Base-by-base conservation (phyloP, 2,888 invertebrate genomes). In the Aphodius sticticus region DNA sequence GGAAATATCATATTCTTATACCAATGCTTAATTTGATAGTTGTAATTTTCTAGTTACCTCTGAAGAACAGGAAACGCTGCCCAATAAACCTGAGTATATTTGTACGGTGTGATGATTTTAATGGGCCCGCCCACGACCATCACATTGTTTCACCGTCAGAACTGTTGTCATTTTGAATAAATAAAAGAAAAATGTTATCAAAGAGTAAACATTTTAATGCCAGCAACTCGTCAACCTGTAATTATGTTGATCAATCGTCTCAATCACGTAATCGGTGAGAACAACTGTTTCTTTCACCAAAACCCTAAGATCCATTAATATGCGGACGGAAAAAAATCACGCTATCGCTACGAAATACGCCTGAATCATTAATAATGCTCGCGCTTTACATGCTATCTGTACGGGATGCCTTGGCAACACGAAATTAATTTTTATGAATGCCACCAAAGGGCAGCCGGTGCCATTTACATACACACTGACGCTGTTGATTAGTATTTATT, bases 401-500 rank as follows among this genome's bases (percentile, higher is more conserved):
- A 14, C 36, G 74, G 74, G 37, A 35, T 37, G 74, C 74, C 74
- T 74, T 37, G 74, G 76, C 76, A 76, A 78, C 78, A 78, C 76
- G 77, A 78, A 77, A 80, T 78, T 79, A 78, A 80, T 80, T 80
- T 80, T 80, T 80, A 80, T 53, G 53, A 53, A 53, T 53, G 53
- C 53, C 53, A 53, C 53, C 53, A 80, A 75, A 75, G 72, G 76
- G 69, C 78, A 77, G 78, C 76, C 75, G 69, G 78, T 78, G 74
- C 77, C 74, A 80, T 80, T 80, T 80, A 80, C 80, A 80, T 80
- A 76, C 72, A 76, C 72, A 77, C 81, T 82, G 83, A 82, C 82
- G 80, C 76, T 81, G 81, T 81, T 83, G 84, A 83, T 84, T 83
- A 84, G 81, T 83, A 84, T 83, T 84, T 84, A 83, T 83, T 74